Percentiles rank a stretch among this genome's conserved stretches.
phyloP scores from a whole-genome alignment of 2,113 vertebrate species.

The Acinonyx jubatus region DNA sequence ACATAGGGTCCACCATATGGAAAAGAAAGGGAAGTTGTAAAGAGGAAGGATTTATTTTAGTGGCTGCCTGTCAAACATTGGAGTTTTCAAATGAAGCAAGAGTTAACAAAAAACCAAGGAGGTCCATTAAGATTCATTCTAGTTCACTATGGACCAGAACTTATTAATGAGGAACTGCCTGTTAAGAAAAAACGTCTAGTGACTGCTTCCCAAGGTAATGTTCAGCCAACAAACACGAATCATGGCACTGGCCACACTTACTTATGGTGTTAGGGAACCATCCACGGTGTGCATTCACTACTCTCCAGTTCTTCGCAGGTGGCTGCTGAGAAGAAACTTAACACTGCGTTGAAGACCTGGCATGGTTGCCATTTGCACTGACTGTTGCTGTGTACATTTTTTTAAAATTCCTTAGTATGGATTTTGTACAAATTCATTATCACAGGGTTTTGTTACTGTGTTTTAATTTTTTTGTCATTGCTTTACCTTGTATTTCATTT shows the following conservation, averaged over 20 bases:
- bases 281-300: neutral
- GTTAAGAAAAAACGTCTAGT: neutral
- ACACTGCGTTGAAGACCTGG: neutral
- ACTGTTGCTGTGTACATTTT: neutral
- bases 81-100: neutral
- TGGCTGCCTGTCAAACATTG: neutral
- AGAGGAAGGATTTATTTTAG: neutral
- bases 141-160: neutral
- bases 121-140: neutral
- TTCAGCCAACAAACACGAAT: neutral
- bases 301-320: neutral
- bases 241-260: neutral
- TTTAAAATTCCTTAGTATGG: neutral
- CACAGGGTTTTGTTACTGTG: neutral
- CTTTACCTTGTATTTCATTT: neutral
- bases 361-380: neutral
- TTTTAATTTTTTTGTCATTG: neutral
- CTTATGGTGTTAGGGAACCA: neutral
- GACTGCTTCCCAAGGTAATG: neutral
- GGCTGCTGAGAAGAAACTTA: neutral
- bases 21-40: constrained; percentile 31
- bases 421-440: constrained; percentile 38
- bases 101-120: neutral
- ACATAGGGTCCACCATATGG: neutral
- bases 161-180: neutral